phyloP scores from a whole-genome alignment of 2,888 invertebrate species.

The Rhopalosiphum nymphaeae region DNA sequence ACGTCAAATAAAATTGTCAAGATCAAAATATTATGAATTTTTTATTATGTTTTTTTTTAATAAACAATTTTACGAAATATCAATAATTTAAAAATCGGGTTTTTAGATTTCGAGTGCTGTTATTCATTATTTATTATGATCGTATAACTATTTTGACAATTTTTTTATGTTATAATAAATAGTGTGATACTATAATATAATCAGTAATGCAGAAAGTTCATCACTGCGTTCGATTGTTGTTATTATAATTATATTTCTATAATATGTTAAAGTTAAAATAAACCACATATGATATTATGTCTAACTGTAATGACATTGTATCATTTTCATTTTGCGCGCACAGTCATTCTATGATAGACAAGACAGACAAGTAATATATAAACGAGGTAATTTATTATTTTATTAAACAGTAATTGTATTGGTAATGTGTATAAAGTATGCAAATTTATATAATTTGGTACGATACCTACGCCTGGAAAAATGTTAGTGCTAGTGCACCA shows the following conservation, averaged over 20 bases:
- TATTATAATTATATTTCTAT: neutral
- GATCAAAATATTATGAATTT: neutral
- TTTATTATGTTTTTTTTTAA: neutral
- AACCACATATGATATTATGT: neutral
- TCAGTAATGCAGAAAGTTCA: neutral
- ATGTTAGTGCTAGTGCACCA: neutral
- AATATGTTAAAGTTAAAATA: neutral
- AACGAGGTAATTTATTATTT: neutral
- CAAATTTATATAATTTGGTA: neutral
- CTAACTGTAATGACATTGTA: neutral
- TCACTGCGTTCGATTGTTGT: neutral
- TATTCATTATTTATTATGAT: neutral
- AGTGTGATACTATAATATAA: neutral
- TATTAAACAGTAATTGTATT: neutral
- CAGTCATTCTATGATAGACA: neutral
- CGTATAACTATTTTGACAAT: neutral
- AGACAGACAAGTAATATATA: neutral
- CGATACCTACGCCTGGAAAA: neutral
- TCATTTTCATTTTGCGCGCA: neutral
- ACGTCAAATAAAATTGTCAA: neutral
- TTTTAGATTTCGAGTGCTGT: neutral
- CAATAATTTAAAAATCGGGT: neutral
- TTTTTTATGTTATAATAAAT: neutral
- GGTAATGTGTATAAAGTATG: neutral
- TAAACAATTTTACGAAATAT: neutral